These are phyloP conservation scores for Apteryx owenii DNA, from an alignment of 2,113 vertebrate genomes.

Conservation along the genomic window DNA sequence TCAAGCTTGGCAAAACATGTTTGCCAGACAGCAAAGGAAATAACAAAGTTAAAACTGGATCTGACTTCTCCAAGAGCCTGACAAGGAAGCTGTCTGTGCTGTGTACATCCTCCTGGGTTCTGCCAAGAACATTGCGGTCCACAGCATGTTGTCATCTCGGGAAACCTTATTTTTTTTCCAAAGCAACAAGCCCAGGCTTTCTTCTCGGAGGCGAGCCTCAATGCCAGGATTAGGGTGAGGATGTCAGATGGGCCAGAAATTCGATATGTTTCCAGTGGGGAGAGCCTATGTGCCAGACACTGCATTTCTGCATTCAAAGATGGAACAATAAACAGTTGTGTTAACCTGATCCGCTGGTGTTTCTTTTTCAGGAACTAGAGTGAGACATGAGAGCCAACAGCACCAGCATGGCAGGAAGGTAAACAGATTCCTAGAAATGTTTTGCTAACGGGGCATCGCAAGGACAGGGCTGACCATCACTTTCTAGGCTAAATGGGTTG, in stretches of 20 bases:
- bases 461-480: neutral
- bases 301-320: neutral
- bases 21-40: constrained; percentile 24
- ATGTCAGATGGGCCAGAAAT: neutral
- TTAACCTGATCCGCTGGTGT: neutral
- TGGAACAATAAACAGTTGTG: neutral
- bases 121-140: neutral
- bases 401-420: constrained; percentile 64
- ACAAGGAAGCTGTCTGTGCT: constrained; percentile 54
- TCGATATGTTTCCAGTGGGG: neutral
- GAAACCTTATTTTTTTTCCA: constrained; percentile 1
- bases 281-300: neutral
- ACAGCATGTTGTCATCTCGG: neutral
- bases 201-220: neutral
- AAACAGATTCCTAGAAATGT: neutral
- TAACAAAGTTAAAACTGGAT: constrained; percentile 14
- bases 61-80: neutral
- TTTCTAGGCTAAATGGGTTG: neutral
- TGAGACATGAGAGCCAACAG: neutral
- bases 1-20: neutral
- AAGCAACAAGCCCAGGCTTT: constrained; percentile 25
- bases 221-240: neutral
- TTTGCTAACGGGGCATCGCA: neutral
- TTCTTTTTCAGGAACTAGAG: constrained; percentile 43
- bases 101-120: neutral